These are phyloP conservation scores for Eretmochelys imbricata DNA, from an alignment of 2,113 vertebrate genomes.

Conservation along the genomic window DNA sequence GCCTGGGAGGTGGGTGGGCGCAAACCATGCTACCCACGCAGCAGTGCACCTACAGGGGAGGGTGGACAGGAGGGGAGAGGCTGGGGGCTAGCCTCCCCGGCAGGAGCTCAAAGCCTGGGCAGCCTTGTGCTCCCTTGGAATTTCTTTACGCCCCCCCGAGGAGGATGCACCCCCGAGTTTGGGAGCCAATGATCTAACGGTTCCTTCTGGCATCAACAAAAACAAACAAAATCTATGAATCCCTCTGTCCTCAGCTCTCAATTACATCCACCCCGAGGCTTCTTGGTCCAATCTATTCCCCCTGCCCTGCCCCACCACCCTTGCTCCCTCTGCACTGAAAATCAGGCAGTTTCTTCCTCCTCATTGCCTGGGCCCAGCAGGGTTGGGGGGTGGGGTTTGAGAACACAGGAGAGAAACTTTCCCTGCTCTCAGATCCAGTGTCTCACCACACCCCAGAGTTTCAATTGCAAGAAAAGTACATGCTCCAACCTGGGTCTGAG, in stretches of 20 bases:
- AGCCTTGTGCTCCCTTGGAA: too few relatives aligned
- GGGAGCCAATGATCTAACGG: neutral
- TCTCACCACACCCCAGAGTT: neutral
- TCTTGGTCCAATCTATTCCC: neutral
- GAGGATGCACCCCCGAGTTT: too few relatives aligned
- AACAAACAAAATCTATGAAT: neutral
- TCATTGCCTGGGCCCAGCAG: too few relatives aligned
- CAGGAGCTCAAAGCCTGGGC: too few relatives aligned
- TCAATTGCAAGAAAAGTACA: neutral
- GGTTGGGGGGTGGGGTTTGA: too few relatives aligned
- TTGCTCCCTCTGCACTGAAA: neutral
- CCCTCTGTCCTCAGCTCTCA: neutral
- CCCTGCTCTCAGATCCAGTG: neutral
- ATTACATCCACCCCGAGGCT: neutral
- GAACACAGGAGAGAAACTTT: too few relatives aligned
- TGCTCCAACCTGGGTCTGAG: neutral
- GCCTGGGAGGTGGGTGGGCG: too few relatives aligned
- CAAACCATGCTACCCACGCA: too few relatives aligned
- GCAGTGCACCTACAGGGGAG: too few relatives aligned
- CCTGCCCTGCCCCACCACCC: neutral
- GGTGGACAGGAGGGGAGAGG: too few relatives aligned
- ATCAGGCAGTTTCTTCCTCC: neutral
- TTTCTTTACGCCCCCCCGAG: too few relatives aligned
- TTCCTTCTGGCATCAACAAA: neutral
- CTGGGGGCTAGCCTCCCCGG: too few relatives aligned